A percentile compares a stretch with the other conserved stretches of the same genome.
Conservation (phyloP, 2,113 vertebrate genomes). For the Equus quagga region DNA sequence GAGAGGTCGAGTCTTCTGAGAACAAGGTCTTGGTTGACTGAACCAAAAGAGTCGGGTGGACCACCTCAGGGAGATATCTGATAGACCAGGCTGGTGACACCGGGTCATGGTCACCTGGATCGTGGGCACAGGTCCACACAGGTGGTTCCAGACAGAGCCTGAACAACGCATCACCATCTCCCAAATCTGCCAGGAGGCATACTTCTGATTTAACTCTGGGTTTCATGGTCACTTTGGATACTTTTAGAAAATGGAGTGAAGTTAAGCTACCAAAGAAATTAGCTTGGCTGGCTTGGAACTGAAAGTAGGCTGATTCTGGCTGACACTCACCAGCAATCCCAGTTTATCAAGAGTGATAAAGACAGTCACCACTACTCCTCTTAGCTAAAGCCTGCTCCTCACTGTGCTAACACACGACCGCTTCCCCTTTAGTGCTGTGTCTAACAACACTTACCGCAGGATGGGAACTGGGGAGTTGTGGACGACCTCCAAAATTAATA, state of each 20-base stretch:
- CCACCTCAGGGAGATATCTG: not conserved
- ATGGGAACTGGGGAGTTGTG: slow-evolving; percentile 76
- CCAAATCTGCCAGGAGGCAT: not conserved
- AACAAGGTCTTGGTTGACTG: not conserved
- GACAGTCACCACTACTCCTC: accelerated
- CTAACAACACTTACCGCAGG: slow-evolving; percentile 81
- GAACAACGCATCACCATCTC: accelerated
- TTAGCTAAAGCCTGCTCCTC: not conserved
- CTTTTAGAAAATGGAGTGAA: not conserved
- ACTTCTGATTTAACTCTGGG: not conserved
- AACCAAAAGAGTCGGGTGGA: not conserved
- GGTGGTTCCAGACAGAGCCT: not conserved
- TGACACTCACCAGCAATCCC: not conserved
- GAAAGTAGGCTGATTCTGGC: not conserved
- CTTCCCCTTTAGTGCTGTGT: not conserved
- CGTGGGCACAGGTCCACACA: accelerated
- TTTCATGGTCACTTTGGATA: not conserved
- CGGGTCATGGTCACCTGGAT: accelerated
- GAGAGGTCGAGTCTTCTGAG: not conserved
- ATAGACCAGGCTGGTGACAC: accelerated
- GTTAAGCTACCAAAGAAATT: not conserved
- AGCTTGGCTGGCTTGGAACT: not conserved
- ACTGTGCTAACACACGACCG: not conserved
- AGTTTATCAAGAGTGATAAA: not conserved
- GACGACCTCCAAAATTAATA: slow-evolving; percentile 68